Base-by-base conservation (phyloP, 1,140 invertebrate genomes). In the Pteromalus puparum region DNA sequence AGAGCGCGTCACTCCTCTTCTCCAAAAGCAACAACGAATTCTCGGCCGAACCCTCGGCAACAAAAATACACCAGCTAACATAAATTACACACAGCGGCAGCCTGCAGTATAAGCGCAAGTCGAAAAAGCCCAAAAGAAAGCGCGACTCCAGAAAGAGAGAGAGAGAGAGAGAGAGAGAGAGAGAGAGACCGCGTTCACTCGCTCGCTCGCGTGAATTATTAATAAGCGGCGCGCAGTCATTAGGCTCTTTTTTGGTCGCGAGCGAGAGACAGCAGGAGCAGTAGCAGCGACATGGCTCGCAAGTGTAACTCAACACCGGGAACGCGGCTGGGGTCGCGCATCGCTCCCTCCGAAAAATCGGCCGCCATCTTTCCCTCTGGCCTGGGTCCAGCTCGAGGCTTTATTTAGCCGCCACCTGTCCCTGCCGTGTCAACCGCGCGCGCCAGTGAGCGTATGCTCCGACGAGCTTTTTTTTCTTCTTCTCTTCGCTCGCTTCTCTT, bases 331-430 rank as follows among this genome's bases (percentile, higher is more conserved):
- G 53, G 53, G 53, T 61, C 53, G 53, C 53, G 53, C 53, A 61
- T 61, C 53, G 53, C 21, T 61, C 53, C 53, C 53, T 61, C 53
- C 53, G 53, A 61, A 61, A 61, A 61, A 61, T 61, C 53, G 21
- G 72, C 61, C n/a, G 34, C 28, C 42, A 30, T 34, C 30, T 26
- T 76, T 24, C 68, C 30, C 83, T 83, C 88, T 93, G 92, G 92
- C 92, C 89, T 87, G 86, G 89, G 89, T 93, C 92, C 92, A 77
- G 81, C 9, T 75, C 53, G 28, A 28, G 89, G 92, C 91, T 93
- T 93, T 91, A 93, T 93, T 92, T 93, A 93, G 92, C 91, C 92
- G 90, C 91, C 92, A 93, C 92, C 92, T 93, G 92, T 93, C 92
- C 88, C 90, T 87, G 67, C 28, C 89, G 90, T 89, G 90, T 91